Base-by-base conservation (phyloP, 2,113 vertebrate genomes). In the Strix uralensis region DNA sequence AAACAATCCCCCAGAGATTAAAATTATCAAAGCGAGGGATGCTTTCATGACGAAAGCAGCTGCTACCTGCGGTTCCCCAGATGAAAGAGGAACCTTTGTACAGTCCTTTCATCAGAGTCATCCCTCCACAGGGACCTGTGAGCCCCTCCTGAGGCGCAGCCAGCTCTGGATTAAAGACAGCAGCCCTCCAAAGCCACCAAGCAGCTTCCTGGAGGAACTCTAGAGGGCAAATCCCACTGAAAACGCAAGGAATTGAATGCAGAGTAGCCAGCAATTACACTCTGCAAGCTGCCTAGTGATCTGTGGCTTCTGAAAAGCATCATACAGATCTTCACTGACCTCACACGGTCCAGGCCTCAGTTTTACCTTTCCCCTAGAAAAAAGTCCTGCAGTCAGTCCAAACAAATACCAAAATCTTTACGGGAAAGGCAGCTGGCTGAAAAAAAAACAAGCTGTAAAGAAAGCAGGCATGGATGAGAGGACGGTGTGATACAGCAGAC, bases 201-300 rank as follows among this genome's bases (percentile, higher is more conserved):
- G 34, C 36, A 52, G 32, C 40, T 36, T 66, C 30, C 40, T 1
- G 0, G 47, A 10, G 6, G 26, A 44, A 21, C 3, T 34, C 13
- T 2, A 0, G 51, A 77, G 30, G 46, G 58, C 26, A 38, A 27
- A 66, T 3, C 7, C 21, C 29, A 11, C 10, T 2, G 9, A 47
- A 63, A 65, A 40, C 1, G 0, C 29, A 17, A 10, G 34, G 44
- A 52, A 58, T 20, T 0, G 0, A 5, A 5, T 0, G 2, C 3
- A 7, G 32, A 77, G 38, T 34, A 38, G 9, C 5, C 16, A n/a
- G 47, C 32, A 21, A 13, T 6, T 6, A 12, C 27, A 32, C 4
- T 13, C 51, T 2, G 30, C 1, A 2, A n/a, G 44, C 20, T 12
- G 20, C 40, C 54, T 1, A 2, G 27, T 0, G 29, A 58, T 2